A percentile compares a stretch with the other conserved stretches of the same genome.
phyloP scores from a whole-genome alignment of 2,888 invertebrate species.

The Meteorus cinctellus region DNA sequence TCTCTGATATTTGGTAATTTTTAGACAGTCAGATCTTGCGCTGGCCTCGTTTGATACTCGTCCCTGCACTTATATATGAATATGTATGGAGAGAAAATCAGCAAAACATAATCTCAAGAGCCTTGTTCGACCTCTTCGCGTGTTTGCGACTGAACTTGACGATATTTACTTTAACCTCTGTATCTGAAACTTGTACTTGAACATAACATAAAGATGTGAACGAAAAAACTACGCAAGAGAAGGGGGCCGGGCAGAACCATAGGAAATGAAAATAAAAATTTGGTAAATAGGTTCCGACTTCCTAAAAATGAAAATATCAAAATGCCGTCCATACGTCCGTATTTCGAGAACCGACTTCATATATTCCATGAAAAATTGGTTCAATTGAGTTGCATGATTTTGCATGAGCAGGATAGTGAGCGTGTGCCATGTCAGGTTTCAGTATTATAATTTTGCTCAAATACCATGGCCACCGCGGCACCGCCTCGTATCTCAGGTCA shows the following conservation, averaged over 20 bases:
- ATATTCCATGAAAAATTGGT: not conserved
- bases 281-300: not conserved
- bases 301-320: not conserved
- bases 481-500: slow-evolving; percentile 72
- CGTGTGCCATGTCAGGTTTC: slow-evolving; percentile 39
- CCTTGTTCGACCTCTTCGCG: not conserved
- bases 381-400: no score
- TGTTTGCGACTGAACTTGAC: not conserved
- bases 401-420: not conserved
- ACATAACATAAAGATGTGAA: not conserved
- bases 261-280: not conserved
- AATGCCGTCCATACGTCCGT: no score
- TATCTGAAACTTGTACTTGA: not conserved
- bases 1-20: not conserved
- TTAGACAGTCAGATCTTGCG: not conserved
- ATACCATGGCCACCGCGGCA: slow-evolving; percentile 55
- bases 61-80: not conserved
- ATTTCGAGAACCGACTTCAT: not conserved
- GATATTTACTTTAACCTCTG: slow-evolving; percentile 25
- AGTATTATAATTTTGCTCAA: slow-evolving; percentile 53
- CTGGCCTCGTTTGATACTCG: not conserved
- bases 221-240: not conserved
- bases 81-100: not conserved
- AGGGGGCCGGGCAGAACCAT: slow-evolving; percentile 15
- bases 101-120: not conserved